Conservation (phyloP, 2,888 invertebrate species). For the Caenorhabditis sinica region DNA sequence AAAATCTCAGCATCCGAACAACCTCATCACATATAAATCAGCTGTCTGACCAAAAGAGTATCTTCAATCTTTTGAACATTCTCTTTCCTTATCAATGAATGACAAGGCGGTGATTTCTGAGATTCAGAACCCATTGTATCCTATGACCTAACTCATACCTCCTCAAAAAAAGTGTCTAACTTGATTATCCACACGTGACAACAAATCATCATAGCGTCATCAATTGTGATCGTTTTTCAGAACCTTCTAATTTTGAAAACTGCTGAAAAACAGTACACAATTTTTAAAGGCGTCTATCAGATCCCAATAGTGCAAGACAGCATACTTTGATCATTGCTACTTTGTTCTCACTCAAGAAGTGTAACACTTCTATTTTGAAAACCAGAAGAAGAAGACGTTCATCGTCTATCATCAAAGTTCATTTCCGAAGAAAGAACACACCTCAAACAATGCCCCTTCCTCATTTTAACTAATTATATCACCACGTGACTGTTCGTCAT, state of each 20-base stretch:
- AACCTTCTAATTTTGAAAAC: background rate
- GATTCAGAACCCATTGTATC: background rate
- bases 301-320: background rate
- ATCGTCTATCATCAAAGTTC: slow-evolving; percentile 3
- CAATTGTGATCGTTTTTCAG: background rate
- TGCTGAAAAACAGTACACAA: too few species aligned
- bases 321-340: slow-evolving; percentile 5
- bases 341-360: background rate
- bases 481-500: slow-evolving; percentile 5
- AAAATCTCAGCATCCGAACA: too few species aligned
- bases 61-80: background rate
- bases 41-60: too few species aligned
- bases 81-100: background rate
- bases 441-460: background rate
- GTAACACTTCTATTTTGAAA: background rate
- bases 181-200: slow-evolving; percentile 2
- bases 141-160: slow-evolving; percentile 6
- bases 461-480: slow-evolving; percentile 9
- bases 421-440: background rate
- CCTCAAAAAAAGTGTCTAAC: background rate
- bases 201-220: background rate
- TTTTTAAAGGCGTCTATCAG: too few species aligned
- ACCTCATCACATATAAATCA: too few species aligned
- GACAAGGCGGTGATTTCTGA: slow-evolving; percentile 5
- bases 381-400: background rate